Evolutionary conservation across 2,888 invertebrate genomes (phyloP), one percentile per base, ranked within the genome.

Genomic region (Sminthurides aquaticus): DNA sequence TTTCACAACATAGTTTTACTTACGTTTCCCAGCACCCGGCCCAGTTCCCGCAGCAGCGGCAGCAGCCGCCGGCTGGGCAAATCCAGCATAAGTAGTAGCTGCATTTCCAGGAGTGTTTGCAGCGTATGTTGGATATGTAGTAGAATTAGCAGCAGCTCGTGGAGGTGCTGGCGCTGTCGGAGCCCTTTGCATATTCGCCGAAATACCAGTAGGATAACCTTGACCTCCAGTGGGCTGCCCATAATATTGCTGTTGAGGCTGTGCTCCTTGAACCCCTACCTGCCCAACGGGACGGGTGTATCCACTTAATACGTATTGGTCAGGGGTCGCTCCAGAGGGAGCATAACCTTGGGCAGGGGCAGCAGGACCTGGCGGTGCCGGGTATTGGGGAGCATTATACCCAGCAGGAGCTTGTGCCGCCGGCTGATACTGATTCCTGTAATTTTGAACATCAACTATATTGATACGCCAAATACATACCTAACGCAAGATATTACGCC

Each of bases 61-160:
- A 49, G 86, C 85, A 56, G 85, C 83, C n/a, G 88, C 86, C 74
- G 89, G 87, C 79, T 90, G 91, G 90, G 69, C 87, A 88, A 1
- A 89, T 87, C 80, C 91, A 89, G 76, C 86, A 80, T 86, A 87
- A 15, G 82, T 80, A 67, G 85, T 83, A 18, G 86, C 83, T 60
- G 78, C 76, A 20, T 77, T 76, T 15, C 76, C 77, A 60, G 78
- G 77, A 49, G 77, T 77, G 60, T 77, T 78, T 66, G 75, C 69
- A 60, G 71, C 64, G 57, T 74, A 72, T 1, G 70, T 69, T 1
- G 68, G 69, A 67, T 71, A 70, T 20, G 65, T 70, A 11, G 73
- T 74, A n/a, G 74, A 73, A 0, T 72, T 57, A 3, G 71, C 67
- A 5, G 71, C 70, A 20, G 73, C 70, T 22, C 71, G 57, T 2